These are phyloP conservation scores for Hippocampus mohnikei DNA, from an alignment of 2,113 vertebrate species.

Conservation along the genomic window DNA sequence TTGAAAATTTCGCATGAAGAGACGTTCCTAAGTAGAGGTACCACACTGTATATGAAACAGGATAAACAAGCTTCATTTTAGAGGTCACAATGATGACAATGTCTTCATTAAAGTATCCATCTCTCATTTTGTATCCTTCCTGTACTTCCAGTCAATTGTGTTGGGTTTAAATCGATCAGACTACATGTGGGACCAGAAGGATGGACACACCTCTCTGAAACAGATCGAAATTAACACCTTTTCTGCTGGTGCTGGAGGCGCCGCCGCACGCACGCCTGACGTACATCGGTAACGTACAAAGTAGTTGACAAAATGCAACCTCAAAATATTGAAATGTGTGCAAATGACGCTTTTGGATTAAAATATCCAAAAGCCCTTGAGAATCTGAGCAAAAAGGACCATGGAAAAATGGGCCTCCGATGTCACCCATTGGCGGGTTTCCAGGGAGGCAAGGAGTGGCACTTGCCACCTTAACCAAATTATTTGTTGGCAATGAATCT, in stretches of 20 bases:
- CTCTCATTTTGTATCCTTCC: background rate
- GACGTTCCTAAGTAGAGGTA: no score
- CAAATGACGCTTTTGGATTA: background rate
- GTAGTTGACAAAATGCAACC: background rate
- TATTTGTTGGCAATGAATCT: no score
- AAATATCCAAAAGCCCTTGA: background rate
- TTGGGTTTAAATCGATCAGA: constrained; percentile 93
- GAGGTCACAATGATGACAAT: no score
- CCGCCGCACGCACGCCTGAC: constrained; percentile 74
- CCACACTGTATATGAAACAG: no score
- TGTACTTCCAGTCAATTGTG: constrained; percentile 74
- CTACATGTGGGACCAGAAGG: constrained; percentile 87
- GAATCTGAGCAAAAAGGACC: background rate
- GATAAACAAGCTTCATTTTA: no score
- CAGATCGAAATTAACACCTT: constrained; percentile 98
- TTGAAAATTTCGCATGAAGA: no score
- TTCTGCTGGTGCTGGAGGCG: constrained; percentile 89
- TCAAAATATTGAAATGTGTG: background rate
- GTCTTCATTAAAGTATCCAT: background rate
- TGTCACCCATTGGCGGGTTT: background rate
- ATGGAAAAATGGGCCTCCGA: background rate
- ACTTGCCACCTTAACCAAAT: no score
- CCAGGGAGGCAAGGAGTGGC: no score
- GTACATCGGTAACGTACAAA: constrained; percentile 77
- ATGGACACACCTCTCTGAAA: constrained; percentile 74